A percentile compares a stretch with the other conserved stretches of the same genome.
phyloP scores from a whole-genome alignment of 2,888 invertebrate species.

The Orthonevra nobilis region DNA sequence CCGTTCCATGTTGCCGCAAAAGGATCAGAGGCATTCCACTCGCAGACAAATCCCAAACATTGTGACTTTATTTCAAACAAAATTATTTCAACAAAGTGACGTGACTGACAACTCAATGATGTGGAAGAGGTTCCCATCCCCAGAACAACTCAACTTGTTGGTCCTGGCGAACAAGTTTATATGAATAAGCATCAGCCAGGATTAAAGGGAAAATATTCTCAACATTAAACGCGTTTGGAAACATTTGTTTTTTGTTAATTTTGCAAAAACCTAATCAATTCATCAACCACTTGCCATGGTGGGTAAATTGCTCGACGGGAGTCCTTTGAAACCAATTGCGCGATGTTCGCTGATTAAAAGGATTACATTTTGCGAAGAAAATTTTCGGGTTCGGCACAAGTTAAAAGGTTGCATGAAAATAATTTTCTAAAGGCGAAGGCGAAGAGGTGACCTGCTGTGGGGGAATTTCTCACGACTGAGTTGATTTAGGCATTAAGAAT shows the following conservation, averaged over 20 bases:
- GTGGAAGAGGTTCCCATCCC: neutral
- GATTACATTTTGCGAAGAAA: too few species aligned
- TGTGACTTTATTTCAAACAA: slow-evolving; percentile 16
- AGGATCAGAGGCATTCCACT: neutral
- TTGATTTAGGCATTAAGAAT: too few species aligned
- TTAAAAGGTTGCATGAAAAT: too few species aligned
- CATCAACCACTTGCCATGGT: too few species aligned
- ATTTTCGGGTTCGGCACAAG: too few species aligned
- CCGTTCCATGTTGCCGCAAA: too few species aligned
- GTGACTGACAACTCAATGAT: slow-evolving; percentile 20
- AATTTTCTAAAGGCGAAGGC: too few species aligned
- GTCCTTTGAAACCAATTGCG: too few species aligned
- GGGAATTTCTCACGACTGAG: too few species aligned
- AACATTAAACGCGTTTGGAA: slow-evolving; percentile 6
- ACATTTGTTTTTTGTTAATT: neutral
- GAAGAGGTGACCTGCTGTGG: too few species aligned
- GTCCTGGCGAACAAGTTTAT: neutral
- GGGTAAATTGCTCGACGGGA: too few species aligned
- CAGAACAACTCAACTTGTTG: slow-evolving; percentile 6
- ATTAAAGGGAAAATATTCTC: slow-evolving; percentile 7
- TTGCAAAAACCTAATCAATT: slow-evolving; percentile 23
- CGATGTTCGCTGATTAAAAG: too few species aligned
- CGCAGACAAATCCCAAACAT: slow-evolving; percentile 1
- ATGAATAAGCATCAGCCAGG: neutral
- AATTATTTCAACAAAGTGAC: slow-evolving; percentile 18